A percentile compares a stretch with the other conserved stretches of the same genome.
phyloP scores from a whole-genome alignment of 2,113 vertebrate genomes.

The Oncorhynchus kisutch region DNA sequence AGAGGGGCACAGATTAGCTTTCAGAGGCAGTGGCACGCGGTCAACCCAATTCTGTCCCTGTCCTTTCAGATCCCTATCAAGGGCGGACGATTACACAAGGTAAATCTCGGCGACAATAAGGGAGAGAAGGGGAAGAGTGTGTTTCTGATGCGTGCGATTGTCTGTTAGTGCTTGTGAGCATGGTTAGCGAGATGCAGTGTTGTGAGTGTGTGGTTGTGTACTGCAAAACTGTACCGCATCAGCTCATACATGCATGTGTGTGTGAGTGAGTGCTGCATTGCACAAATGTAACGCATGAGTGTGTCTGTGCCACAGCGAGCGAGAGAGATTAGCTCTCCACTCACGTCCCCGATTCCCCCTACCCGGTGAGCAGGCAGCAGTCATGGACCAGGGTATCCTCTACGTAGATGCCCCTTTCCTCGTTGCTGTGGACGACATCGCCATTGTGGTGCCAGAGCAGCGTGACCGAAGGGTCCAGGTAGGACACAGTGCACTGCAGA shows the following conservation, averaged over 20 bases:
- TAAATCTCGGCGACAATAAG: slow-evolving; percentile 45
- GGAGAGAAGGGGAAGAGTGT: slow-evolving; percentile 28
- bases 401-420: slow-evolving; percentile 78
- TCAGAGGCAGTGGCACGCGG: slow-evolving; percentile 53
- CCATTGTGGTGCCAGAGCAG: slow-evolving; percentile 82
- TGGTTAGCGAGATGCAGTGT: not conserved
- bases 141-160: not conserved
- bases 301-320: not conserved
- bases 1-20: slow-evolving; percentile 40
- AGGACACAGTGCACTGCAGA: slow-evolving; percentile 86
- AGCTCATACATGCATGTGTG: not conserved
- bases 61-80: slow-evolving; percentile 70
- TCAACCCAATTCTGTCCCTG: slow-evolving; percentile 62
- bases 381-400: slow-evolving; percentile 88
- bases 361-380: slow-evolving; percentile 90
- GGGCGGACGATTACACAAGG: slow-evolving; percentile 51
- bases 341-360: slow-evolving; percentile 23
- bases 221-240: not conserved
- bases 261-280: no score
- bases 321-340: not conserved
- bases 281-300: not conserved
- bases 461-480: slow-evolving; percentile 73
- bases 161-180: slow-evolving; percentile 3
- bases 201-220: not conserved
- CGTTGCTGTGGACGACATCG: slow-evolving; percentile 70